These are phyloP conservation scores for Calcarius lapponicus DNA, from an alignment of 2,797 vertebrate species.

Conservation along the genomic window DNA sequence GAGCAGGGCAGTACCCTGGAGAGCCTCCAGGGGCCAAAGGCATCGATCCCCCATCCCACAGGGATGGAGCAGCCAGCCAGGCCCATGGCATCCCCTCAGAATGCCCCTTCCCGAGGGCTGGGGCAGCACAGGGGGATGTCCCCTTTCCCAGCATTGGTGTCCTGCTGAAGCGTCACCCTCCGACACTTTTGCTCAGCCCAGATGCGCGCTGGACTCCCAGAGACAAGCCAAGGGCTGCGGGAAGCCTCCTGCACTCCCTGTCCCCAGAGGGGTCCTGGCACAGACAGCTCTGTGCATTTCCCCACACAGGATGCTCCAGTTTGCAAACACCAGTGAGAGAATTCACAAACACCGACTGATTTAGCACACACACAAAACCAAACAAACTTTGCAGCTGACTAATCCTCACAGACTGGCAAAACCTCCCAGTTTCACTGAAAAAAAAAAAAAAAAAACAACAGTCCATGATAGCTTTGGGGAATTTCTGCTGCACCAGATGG, in stretches of 20 bases:
- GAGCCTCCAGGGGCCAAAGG: neutral
- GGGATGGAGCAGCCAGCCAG: neutral
- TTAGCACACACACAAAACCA: neutral
- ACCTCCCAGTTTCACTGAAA: neutral
- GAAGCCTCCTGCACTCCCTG: neutral
- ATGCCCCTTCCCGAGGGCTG: neutral
- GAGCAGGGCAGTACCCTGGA: neutral
- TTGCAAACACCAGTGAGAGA: neutral
- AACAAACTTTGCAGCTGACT: neutral
- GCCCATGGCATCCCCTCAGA: neutral
- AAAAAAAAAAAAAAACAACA: rapidly evolving
- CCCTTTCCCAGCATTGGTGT: neutral
- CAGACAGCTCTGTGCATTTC: neutral
- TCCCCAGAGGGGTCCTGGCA: neutral
- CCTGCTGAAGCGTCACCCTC: neutral
- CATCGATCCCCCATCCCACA: neutral
- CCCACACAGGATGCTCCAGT: neutral
- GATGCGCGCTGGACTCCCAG: neutral
- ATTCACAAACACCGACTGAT: neutral
- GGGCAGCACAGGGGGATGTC: neutral
- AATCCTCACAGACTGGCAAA: neutral
- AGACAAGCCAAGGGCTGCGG: neutral
- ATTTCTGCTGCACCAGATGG: neutral
- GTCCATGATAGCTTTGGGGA: neutral
- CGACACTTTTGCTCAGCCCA: neutral